These are phyloP conservation scores for Heliconius aoede DNA, from an alignment of 2,888 invertebrate species.

Conservation along the genomic window DNA sequence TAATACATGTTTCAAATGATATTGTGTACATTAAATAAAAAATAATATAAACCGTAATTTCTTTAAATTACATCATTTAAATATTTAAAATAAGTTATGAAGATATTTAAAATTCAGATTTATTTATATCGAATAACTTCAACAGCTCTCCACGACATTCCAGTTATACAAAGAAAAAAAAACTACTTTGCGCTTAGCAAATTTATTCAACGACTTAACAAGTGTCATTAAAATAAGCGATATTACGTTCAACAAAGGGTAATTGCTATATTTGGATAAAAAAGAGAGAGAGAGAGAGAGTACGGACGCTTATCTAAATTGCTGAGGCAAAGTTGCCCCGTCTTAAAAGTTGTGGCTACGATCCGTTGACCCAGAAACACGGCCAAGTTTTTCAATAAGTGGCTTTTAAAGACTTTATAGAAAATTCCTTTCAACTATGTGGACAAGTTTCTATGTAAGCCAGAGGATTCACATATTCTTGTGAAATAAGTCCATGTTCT, in stretches of 20 bases:
- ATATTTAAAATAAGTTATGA: neutral
- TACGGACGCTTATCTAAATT: conserved; percentile 46
- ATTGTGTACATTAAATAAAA: too few relatives aligned
- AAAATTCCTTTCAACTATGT: conserved; percentile 57
- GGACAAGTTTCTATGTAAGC: conserved; percentile 51
- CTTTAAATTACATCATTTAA: neutral
- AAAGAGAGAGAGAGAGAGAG: conserved; percentile 8
- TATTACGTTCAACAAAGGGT: conserved; percentile 28
- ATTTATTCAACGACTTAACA: conserved; percentile 11
- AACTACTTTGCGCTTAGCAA: conserved; percentile 10
- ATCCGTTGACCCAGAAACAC: conserved; percentile 67
- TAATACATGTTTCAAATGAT: too few relatives aligned
- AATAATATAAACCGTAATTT: too few relatives aligned
- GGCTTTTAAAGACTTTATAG: conserved; percentile 62
- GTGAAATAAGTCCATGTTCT: neutral
- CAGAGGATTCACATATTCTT: conserved; percentile 29
- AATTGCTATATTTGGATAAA: conserved; percentile 34
- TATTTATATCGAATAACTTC: conserved; percentile 6
- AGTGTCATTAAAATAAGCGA: conserved; percentile 15
- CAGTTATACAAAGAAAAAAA: conserved; percentile 10
- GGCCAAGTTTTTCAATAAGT: conserved; percentile 74
- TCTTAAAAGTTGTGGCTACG: conserved; percentile 48
- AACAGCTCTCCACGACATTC: neutral
- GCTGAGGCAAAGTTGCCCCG: conserved; percentile 51
- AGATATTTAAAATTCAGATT: neutral